Conservation (phyloP, 2,888 invertebrate species). For the Ophion slaviceki region DNA sequence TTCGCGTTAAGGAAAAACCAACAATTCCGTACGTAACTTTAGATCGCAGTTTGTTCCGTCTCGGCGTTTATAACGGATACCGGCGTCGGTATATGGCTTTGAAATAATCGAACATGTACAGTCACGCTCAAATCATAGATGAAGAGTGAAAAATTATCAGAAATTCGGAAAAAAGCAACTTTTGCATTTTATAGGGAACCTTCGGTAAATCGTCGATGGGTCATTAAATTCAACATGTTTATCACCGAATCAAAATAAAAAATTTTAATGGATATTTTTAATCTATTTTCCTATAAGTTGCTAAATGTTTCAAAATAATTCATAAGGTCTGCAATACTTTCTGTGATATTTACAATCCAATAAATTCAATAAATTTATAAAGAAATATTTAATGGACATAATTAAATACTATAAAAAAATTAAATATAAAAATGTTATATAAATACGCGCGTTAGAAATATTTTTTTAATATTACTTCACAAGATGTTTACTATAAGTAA, state of each 20-base stretch:
- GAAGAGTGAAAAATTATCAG: not conserved
- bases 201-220: not conserved
- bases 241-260: too few relatives aligned
- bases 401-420: not conserved
- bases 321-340: not conserved
- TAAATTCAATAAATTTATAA: not conserved
- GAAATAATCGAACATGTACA: not conserved
- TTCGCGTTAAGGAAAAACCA: slow-evolving; percentile 6
- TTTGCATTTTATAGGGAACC: not conserved
- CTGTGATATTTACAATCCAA: not conserved
- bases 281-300: not conserved
- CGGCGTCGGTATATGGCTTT: not conserved
- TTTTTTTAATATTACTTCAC: not conserved
- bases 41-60: slow-evolving; percentile 6
- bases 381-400: not conserved
- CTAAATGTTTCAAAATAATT: not conserved
- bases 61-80: slow-evolving; percentile 33
- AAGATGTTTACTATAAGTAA: not conserved
- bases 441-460: too few relatives aligned
- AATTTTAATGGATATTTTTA: not conserved
- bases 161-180: not conserved
- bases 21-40: slow-evolving; percentile 18
- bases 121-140: not conserved
- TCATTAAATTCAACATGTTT: not conserved
- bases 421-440: too few relatives aligned